Evolutionary conservation across 2,888 invertebrate species (phyloP).

Genomic region (Amphimallon solstitiale): DNA sequence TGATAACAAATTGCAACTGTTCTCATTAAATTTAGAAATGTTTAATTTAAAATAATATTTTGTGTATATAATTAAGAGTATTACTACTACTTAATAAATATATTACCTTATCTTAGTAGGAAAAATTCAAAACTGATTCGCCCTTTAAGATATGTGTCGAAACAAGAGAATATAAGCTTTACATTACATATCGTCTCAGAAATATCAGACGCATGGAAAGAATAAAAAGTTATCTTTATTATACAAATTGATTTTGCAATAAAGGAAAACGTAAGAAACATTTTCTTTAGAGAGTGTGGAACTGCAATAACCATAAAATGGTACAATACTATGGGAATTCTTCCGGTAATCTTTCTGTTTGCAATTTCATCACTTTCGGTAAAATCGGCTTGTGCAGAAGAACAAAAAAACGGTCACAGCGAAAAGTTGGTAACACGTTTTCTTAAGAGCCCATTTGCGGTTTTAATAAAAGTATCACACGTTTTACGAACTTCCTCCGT

Average conservation of each 20-base stretch:
- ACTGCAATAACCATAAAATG: constrained; percentile 33
- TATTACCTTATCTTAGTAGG: too few relatives aligned
- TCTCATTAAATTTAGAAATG: too few relatives aligned
- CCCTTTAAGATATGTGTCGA: too few relatives aligned
- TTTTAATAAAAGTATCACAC: constrained; percentile 47
- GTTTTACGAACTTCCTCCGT: constrained; percentile 44
- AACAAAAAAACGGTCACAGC: constrained; percentile 3
- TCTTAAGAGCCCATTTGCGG: constrained; percentile 46
- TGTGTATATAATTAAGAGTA: too few relatives aligned
- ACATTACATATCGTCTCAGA: too few relatives aligned
- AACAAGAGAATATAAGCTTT: too few relatives aligned
- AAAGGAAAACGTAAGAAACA: constrained; percentile 1
- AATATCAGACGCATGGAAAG: not conserved
- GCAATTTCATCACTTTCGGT: constrained; percentile 37
- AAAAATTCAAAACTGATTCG: too few relatives aligned
- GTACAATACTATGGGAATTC: constrained; percentile 11
- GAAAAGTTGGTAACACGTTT: constrained; percentile 43
- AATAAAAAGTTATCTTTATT: not conserved
- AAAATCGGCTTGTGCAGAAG: not conserved
- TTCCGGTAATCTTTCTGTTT: constrained; percentile 13
- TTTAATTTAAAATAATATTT: too few relatives aligned
- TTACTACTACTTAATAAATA: too few relatives aligned
- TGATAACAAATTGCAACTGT: too few relatives aligned
- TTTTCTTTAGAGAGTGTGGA: constrained; percentile 9
- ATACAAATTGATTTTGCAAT: constrained; percentile 8